Conservation (phyloP, 2,113 vertebrate species). For the Megaptera novaeangliae region DNA sequence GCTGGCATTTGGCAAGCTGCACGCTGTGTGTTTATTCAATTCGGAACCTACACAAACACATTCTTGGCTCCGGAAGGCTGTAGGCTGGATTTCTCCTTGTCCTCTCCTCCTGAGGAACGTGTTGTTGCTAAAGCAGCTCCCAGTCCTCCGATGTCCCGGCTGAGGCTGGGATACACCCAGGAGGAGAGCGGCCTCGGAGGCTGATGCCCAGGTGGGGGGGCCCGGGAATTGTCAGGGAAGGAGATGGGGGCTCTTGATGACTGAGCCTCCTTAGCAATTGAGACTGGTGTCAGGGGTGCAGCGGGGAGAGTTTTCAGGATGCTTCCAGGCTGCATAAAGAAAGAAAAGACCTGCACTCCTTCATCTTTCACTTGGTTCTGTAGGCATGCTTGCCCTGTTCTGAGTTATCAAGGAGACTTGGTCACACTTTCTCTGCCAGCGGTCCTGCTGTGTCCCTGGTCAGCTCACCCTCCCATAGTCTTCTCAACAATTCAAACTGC, state of each 20-base stretch:
- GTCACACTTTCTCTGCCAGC: too few species aligned
- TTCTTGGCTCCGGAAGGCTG: neutral
- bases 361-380: neutral
- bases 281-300: accelerated
- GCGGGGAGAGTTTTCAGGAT: neutral
- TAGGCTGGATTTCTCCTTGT: neutral
- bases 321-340: neutral
- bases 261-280: neutral
- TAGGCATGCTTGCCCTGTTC: accelerated
- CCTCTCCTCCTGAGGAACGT: neutral
- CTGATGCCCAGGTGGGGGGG: neutral
- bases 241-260: accelerated
- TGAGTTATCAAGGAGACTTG: neutral
- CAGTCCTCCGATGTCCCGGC: neutral
- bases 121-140: neutral
- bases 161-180: neutral
- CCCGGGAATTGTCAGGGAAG: accelerated
- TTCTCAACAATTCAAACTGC: neutral
- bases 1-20: neutral
- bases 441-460: accelerated
- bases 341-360: neutral
- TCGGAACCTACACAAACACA: neutral
- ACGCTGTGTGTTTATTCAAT: neutral
- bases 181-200: neutral
- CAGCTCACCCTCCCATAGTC: neutral